Evolutionary conservation across 1,140 invertebrate species (phyloP).

Genomic region (Tribolium madens): DNA sequence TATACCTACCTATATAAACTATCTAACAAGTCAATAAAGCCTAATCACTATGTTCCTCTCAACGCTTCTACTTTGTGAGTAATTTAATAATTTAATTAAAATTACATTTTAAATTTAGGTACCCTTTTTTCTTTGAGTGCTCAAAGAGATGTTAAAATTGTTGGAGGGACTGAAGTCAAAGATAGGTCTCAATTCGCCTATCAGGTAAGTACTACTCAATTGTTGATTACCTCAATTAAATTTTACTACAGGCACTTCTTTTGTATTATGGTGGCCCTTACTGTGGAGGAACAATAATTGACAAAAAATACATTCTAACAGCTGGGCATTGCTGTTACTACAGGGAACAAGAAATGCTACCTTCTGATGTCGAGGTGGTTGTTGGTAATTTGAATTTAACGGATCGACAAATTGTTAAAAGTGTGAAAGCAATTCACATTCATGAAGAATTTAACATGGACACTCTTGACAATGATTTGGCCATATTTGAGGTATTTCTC

Average conservation of each 20-base stretch:
- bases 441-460: constrained; percentile 6
- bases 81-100: background rate
- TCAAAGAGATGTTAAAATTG: background rate
- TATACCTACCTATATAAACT: too few relatives aligned
- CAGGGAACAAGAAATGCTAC: background rate
- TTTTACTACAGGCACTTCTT: background rate
- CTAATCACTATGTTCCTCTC: background rate
- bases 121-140: background rate
- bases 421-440: background rate
- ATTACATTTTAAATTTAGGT: background rate
- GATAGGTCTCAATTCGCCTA: background rate
- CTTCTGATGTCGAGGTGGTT: background rate
- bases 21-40: background rate
- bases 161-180: constrained; percentile 1
- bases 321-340: constrained; percentile 1
- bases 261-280: background rate
- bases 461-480: background rate
- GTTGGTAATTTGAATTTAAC: constrained; percentile 1
- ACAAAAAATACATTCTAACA: background rate
- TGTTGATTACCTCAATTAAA: background rate
- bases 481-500: background rate
- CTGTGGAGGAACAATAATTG: constrained; percentile 13
- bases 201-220: background rate
- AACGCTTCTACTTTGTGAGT: background rate
- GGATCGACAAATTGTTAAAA: background rate